Evolutionary conservation across 2,797 vertebrate species (phyloP), one percentile per base, ranked within the genome.

Genomic region (Lacerta agilis): DNA sequence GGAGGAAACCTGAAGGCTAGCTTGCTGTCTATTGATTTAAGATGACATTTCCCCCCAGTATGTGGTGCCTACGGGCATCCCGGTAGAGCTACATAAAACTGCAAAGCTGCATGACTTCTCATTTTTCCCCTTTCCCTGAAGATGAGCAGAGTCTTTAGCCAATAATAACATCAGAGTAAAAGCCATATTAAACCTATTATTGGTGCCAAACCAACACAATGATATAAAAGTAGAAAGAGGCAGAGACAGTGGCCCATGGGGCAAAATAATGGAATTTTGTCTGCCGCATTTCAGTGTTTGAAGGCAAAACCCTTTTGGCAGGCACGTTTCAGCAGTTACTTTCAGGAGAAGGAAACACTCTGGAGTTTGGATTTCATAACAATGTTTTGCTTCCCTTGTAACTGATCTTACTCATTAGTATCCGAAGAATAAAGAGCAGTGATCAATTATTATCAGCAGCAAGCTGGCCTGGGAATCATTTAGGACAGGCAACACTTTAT

Each of bases 221-320:
- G 64, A 94, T 89, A 91, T 91, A 91, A 94, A 94, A 92, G 86
- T 75, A 86, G 73, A 85, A 92, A 49, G 61, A 81, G 93, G 79
- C 43, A 86, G 76, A 92, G 87, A 91, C 76, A 83, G 87, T 55
- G 29, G 89, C 61, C 87, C 76, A 89, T 73, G 85, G 82, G 83
- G 89, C 90, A 81, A 94, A 95, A 93, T 93, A 94, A 93, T 85
- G 61, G 2, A 92, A 85, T 94, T 95, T 94, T 90, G 92, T 92
- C 95, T 92, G 85, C 73, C 89, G 23, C 33, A 25, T 93, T 92
- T 86, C 45, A 87, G 58, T 79, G 64, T 92, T 90, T 94, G 82
- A 90, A 91, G 75, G 38, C 84, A 43, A 94, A 79, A 72, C 86
- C 61, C 82, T 92, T 95, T 94, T 82, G 86, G 76, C 92, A 86